These are phyloP conservation scores for Heloderma charlesbogerti DNA, from an alignment of 2,113 vertebrate genomes.

Conservation along the genomic window DNA sequence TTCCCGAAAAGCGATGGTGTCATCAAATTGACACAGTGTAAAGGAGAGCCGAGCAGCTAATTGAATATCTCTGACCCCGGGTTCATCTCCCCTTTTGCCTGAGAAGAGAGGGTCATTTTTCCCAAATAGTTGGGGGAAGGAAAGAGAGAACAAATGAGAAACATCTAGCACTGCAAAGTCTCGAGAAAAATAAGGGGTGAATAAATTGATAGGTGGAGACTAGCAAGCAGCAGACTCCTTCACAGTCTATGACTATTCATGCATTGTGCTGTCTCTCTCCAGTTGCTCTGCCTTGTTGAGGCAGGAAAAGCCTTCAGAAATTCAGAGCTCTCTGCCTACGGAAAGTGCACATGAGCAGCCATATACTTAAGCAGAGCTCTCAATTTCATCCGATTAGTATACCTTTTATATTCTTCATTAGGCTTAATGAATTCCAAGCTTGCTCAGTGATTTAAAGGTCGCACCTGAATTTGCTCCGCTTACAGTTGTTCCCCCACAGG, in stretches of 20 bases:
- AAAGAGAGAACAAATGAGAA: background rate
- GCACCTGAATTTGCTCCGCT: slow-evolving; percentile 33
- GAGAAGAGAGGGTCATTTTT: no score
- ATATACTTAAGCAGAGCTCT: background rate
- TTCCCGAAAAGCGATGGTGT: no score
- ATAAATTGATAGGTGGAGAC: no score
- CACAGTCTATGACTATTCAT: no score
- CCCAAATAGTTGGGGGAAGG: background rate
- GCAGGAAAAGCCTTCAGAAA: no score
- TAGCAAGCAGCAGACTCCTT: background rate
- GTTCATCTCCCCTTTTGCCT: background rate
- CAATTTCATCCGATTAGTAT: background rate
- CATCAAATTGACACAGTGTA: background rate
- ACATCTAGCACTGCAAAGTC: background rate
- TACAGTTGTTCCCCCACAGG: slow-evolving; percentile 95
- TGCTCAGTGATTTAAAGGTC: background rate
- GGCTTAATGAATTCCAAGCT: background rate
- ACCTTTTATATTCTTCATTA: background rate
- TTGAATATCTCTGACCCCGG: background rate
- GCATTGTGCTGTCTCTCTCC: background rate
- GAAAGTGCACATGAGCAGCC: background rate
- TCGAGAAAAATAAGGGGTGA: background rate
- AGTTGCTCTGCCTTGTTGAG: background rate
- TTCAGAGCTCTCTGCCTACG: background rate
- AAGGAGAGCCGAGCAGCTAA: background rate